phyloP scores from a whole-genome alignment of 2,113 vertebrate genomes.

The Dissostichus mawsoni region DNA sequence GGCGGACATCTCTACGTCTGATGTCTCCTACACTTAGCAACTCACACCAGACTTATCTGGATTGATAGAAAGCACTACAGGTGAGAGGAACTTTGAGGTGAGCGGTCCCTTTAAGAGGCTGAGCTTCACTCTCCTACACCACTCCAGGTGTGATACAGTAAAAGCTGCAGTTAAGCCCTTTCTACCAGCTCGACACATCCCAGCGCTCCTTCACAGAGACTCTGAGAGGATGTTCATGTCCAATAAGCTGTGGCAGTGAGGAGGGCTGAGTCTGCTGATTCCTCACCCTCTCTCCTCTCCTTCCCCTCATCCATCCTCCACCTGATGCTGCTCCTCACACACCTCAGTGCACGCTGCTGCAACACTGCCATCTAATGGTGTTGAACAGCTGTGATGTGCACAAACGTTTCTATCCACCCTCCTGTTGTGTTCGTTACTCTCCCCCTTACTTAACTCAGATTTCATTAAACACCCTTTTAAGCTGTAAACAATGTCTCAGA shows the following conservation, averaged over 20 bases:
- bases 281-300: constrained; percentile 37
- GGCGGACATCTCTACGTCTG: too few species aligned
- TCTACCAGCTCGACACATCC: neutral
- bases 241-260: constrained; percentile 40
- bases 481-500: too few species aligned
- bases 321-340: constrained; percentile 32
- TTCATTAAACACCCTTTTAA: too few species aligned
- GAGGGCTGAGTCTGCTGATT: constrained; percentile 63
- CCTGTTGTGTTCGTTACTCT: too few species aligned
- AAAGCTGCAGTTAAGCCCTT: constrained; percentile 22
- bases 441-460: too few species aligned
- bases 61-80: too few species aligned
- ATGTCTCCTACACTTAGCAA: too few species aligned
- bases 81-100: too few species aligned
- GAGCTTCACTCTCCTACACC: constrained; percentile 40
- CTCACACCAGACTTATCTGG: too few species aligned
- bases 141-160: constrained; percentile 56
- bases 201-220: too few species aligned
- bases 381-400: neutral
- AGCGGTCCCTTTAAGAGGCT: neutral
- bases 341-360: constrained; percentile 54
- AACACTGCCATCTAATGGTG: constrained; percentile 77
- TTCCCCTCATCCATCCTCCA: constrained; percentile 38
- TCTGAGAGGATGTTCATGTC: constrained; percentile 27
- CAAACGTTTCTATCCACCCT: too few species aligned